Evolutionary conservation across 2,113 vertebrate species (phyloP), one percentile per base, ranked within the genome.

Genomic region (Romanogobio albipinnatus): DNA sequence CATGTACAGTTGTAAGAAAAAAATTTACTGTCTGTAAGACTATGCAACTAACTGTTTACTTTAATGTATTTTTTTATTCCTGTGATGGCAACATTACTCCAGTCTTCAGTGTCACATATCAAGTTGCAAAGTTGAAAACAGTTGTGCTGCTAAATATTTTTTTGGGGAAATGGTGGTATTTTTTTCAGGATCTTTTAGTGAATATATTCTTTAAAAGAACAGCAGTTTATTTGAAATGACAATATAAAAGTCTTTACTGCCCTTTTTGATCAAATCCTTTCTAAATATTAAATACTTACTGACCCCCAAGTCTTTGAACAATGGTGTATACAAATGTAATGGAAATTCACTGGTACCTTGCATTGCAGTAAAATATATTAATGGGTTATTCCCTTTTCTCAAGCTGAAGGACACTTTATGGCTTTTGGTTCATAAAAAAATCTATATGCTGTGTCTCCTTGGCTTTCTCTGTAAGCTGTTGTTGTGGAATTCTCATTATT

Each of bases 401-500:
- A 11, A 53, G 79, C 45, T 68, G 43, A 15, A 80, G 70, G 56
- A 78, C 39, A 68, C 15, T 61, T 87, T 14, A 49, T 39, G 33
- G 45, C 49, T 82, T 81, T 51, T 59, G 51, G 39, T 39, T 47
- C 36, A 79, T 79, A 43, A 62, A 43, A 62, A 22, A 36, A 45
- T 68, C 71, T 49, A 15, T 49, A 43, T 3, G 49, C 56, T 22
- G 49, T 13, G 17, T 76, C 79, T 68, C 79, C 47, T 68, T 68
- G 62, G 79, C 73, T 81, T 33, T 88, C 33, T 77, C 68, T 87
- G 56, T 75, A 58, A 75, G 87, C 71, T 81, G 33, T 13, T 76
- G 73, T 82, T 79, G n/a, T 81, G 85, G 87, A 88, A 89, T 84
- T 77, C 47, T 88, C 86, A 84, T 87, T 79, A 58, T 74, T 59